Conservation (phyloP, 92 coral and sea anemone species). For the Zoanthus sansibaricus region DNA sequence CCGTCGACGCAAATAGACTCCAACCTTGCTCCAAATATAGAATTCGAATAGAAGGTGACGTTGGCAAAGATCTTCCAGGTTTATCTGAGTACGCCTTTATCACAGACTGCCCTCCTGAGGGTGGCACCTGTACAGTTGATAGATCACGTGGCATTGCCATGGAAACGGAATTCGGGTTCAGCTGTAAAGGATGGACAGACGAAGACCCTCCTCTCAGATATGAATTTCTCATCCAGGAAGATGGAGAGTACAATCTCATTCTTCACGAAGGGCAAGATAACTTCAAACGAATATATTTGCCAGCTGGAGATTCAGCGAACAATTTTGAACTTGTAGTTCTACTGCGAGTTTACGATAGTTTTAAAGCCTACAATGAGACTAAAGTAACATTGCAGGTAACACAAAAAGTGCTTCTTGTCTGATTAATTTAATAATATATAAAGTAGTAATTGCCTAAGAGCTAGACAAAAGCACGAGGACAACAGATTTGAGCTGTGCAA, state of each 20-base stretch:
- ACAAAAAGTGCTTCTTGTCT: not conserved
- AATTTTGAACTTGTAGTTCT: constrained; percentile 61
- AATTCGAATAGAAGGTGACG: constrained; percentile 45
- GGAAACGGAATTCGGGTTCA: constrained; percentile 75
- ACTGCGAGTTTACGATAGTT: constrained; percentile 65
- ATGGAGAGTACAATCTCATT: constrained; percentile 61
- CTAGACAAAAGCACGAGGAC: too few species aligned
- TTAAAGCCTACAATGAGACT: constrained; percentile 65
- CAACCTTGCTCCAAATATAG: constrained; percentile 33
- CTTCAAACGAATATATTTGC: constrained; percentile 65
- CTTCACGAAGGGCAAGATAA: constrained; percentile 59
- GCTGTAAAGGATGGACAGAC: constrained; percentile 87
- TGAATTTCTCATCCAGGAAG: constrained; percentile 73
- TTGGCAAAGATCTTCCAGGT: constrained; percentile 36
- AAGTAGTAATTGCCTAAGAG: too few species aligned
- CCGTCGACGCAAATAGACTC: constrained; percentile 25
- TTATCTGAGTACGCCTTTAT: constrained; percentile 41
- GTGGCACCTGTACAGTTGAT: constrained; percentile 80
- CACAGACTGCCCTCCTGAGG: constrained; percentile 80
- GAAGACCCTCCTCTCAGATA: constrained; percentile 70
- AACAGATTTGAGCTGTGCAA: too few species aligned
- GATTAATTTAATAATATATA: not conserved
- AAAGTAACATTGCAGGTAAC: constrained; percentile 72
- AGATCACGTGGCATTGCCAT: constrained; percentile 69
- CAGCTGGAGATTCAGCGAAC: constrained; percentile 68